Base-by-base conservation (phyloP, 2,113 vertebrate species). In the Rutilus rutilus region DNA sequence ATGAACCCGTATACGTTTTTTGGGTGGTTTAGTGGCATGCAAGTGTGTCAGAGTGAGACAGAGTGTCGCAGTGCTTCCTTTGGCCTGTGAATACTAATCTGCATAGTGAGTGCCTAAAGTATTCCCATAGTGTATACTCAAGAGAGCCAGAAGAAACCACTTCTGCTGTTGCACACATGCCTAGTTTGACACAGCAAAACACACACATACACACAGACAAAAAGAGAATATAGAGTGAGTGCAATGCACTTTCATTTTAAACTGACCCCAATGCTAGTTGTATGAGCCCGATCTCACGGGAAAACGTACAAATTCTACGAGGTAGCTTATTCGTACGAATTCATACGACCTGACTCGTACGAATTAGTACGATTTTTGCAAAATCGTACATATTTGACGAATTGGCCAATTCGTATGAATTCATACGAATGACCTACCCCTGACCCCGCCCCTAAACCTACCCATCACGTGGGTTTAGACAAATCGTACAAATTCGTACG, bases 51-150 rank as follows among this genome's bases (percentile, higher is more conserved):
- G 47, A 52, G 64, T 33, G 47, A 82, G 80, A 30, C 64, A 54
- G 80, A 36, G 64, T 83, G 81, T 83, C 50, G 65, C 81, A 83
- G 67, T 73, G 81, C 81, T 59, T 73, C 50, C 21, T 83, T 83
- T 83, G 81, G 81, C 67, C 30, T 71, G 50, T 83, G 81, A 83
- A 83, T 83, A 73, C 50, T 73, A 83, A 83, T 50, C 81, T 73
- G 50, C 65, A 73, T 71, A 42, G 47, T 83, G 81, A 83, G 81
- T 83, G 81, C 23, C 81, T 83, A 73, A 82, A 73, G 30, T 73
- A 83, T 83, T 83, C 67, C 81, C 81, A 71, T 3, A 59, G 50
- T 67, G 52, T 73, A 33, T 33, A 17, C 81, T 57, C 30, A 39
- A 71, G 81, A 73, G 67, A 59, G 81, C 27, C 50, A 59, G 33